phyloP scores from a whole-genome alignment of 2,888 invertebrate species.

The Drosophila anomalata region DNA sequence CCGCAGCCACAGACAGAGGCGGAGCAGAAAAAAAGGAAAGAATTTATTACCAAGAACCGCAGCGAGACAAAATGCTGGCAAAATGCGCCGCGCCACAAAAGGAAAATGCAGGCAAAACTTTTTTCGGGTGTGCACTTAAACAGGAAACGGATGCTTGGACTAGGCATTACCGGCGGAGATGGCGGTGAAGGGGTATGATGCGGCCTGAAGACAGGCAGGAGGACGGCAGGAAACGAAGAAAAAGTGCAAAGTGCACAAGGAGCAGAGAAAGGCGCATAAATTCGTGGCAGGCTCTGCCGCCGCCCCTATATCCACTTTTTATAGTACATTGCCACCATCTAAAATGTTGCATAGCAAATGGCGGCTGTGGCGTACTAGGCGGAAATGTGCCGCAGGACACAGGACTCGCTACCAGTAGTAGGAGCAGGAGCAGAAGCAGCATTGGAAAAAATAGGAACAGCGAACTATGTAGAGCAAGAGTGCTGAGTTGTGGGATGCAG shows the following conservation, averaged over 20 bases:
- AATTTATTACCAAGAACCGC: conserved; percentile 81
- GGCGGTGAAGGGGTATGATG: not conserved
- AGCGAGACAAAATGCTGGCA: conserved; percentile 71
- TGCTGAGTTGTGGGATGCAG: conserved; percentile 34
- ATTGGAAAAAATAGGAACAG: conserved; percentile 12
- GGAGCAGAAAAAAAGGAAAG: conserved; percentile 31
- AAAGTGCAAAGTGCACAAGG: conserved; percentile 63
- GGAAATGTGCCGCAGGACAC: conserved; percentile 76
- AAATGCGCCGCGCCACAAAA: conserved; percentile 48
- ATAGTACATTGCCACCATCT: conserved; percentile 45
- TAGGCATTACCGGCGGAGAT: conserved; percentile 58
- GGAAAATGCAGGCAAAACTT: conserved; percentile 46
- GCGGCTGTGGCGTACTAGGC: conserved; percentile 69
- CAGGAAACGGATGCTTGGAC: conserved; percentile 78
- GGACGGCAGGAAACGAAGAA: conserved; percentile 14
- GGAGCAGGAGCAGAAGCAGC: conserved; percentile 9
- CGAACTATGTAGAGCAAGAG: conserved; percentile 48
- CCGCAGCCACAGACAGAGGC: conserved; percentile 59
- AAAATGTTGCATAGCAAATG: conserved; percentile 67
- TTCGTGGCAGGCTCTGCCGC: conserved; percentile 49
- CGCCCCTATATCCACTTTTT: conserved; percentile 9
- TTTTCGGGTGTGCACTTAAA: conserved; percentile 73
- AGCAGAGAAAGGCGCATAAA: conserved; percentile 69
- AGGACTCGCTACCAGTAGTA: conserved; percentile 39
- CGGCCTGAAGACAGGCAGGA: not conserved